These are phyloP conservation scores for Sebastes ruberrimus DNA, from an alignment of 2,797 vertebrate genomes.

Conservation along the genomic window DNA sequence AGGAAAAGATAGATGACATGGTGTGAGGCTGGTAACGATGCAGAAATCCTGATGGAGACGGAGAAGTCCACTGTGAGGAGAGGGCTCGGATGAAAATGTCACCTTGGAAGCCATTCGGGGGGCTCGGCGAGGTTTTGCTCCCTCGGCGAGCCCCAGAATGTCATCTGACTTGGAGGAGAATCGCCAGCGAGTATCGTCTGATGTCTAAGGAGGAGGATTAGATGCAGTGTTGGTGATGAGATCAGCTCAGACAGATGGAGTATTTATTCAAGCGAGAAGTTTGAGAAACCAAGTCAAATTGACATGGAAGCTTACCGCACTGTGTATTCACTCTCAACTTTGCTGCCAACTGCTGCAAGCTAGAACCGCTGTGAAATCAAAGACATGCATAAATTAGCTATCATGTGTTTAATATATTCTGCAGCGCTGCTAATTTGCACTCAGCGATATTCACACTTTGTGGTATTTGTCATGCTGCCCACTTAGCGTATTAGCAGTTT, in stretches of 20 bases:
- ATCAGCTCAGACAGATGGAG: conserved; percentile 74
- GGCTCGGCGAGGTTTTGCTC: conserved; percentile 29
- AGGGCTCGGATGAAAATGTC: conserved; percentile 47
- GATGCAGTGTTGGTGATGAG: conserved; percentile 65
- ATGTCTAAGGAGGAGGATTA: conserved; percentile 68
- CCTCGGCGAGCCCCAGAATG: conserved; percentile 29
- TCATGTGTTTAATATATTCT: conserved; percentile 45
- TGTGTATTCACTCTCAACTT: conserved; percentile 39
- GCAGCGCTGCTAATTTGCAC: conserved; percentile 37
- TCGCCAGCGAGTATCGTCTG: conserved; percentile 32
- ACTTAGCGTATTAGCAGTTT: conserved; percentile 36
- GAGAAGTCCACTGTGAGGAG: conserved; percentile 7
- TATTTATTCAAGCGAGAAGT: conserved; percentile 62
- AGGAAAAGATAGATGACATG: conserved; percentile 39
- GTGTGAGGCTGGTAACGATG: conserved; percentile 10
- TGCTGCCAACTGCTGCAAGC: conserved; percentile 46
- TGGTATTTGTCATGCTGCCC: conserved; percentile 29
- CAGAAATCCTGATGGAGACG: not conserved
- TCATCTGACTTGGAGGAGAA: conserved; percentile 48
- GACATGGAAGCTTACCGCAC: conserved; percentile 43
- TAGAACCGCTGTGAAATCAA: conserved; percentile 27
- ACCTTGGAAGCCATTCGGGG: conserved; percentile 42
- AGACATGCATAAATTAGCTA: conserved; percentile 40
- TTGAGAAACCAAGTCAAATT: conserved; percentile 61
- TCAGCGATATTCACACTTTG: conserved; percentile 15